phyloP scores from a whole-genome alignment of 2,113 vertebrate genomes.

The rabbit (Oryctolagus cuniculus) region DNA sequence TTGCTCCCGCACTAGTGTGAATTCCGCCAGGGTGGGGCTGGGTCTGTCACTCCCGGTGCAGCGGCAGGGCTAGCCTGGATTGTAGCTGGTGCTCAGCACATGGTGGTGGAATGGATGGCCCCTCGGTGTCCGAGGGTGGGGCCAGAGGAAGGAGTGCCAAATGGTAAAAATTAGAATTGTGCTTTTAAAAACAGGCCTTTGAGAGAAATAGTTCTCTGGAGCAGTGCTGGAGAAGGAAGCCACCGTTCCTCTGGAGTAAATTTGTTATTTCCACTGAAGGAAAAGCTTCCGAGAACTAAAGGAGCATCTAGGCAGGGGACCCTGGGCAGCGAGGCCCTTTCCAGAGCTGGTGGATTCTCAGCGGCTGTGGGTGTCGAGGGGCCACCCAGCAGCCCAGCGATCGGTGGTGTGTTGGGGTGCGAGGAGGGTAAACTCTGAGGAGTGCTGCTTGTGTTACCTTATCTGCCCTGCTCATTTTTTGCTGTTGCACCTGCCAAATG shows the following conservation, averaged over 20 bases:
- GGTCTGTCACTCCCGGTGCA: neutral
- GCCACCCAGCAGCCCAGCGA: neutral
- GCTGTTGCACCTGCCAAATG: neutral
- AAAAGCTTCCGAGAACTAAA: too few species aligned
- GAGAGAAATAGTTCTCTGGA: conserved; percentile 13
- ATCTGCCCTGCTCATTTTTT: neutral
- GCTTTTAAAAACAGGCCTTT: neutral
- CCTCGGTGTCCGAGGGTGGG: neutral
- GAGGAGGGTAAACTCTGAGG: neutral
- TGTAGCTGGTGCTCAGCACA: neutral
- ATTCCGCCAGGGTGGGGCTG: neutral
- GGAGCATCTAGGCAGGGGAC: neutral
- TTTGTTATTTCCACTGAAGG: neutral
- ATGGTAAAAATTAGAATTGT: neutral
- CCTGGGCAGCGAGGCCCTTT: neutral
- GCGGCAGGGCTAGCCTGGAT: neutral
- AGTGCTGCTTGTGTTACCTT: neutral
- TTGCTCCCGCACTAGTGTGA: neutral
- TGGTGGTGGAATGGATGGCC: neutral
- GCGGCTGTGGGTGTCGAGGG: neutral
- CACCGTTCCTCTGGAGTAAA: neutral
- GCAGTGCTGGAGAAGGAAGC: neutral
- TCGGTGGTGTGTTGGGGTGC: too few species aligned
- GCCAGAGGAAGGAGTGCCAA: neutral
- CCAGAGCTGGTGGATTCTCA: neutral